Base-by-base conservation (phyloP, 2,888 invertebrate species). In the Rhagium mordax region DNA sequence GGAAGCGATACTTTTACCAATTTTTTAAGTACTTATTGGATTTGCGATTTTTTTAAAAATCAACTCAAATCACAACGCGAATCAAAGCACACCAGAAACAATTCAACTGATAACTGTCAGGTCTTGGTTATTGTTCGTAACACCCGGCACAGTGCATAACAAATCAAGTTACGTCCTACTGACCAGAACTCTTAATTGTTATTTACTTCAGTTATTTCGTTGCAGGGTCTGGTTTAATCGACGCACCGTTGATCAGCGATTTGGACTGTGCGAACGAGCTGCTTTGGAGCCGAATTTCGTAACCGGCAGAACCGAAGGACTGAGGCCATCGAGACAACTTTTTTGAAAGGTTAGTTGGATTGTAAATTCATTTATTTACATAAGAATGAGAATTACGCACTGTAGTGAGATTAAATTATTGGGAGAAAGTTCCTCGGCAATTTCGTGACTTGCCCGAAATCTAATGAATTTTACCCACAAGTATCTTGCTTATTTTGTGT, bases 301-400 rank as follows among this genome's bases (percentile, higher is more conserved):
- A 41, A 61, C 15, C 15, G 7, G 0, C 8, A 51, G 4, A 51
- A 13, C 20, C n/a, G 61, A 61, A 24, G 48, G n/a, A 61, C 61
- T 47, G 48, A 61, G 61, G 61, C 47, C 61, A 21, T 15, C 61
- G 16, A 18, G 33, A 59, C 59, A 41, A 41, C 59, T 15, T 33
- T 47, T 21, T 13, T 47, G 6, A 61, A 61, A 61, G 61, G 61
- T 61, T 61, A 60, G 60, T 60, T 60, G 59, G 33, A 18, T 51
- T 59, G 8, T 27, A 13, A n/a, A 13, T 21, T 1, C 24, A 15
- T 27, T 57, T 27, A 21, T 48, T 47, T 48, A 55, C 55, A 47
- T 48, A 21, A 61, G 15, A 33, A 61, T 53, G 21, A 41, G 41
- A 47, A 20, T 62, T 62, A 48, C 47, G 47, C 61, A 62, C 61